Evolutionary conservation across 2,797 vertebrate genomes (phyloP).

Genomic region (Leptodactylus fallax): DNA sequence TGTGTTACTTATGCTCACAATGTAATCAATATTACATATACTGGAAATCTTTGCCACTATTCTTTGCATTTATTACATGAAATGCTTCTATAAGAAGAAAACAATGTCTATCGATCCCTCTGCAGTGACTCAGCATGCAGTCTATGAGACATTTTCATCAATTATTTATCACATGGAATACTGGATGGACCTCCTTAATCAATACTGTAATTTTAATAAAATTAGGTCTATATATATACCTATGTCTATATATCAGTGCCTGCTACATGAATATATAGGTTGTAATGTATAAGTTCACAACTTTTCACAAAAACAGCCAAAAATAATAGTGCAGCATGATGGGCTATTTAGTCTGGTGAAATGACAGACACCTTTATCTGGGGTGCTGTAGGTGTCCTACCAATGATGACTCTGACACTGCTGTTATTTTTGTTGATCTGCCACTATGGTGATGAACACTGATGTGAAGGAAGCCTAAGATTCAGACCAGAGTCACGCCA

Average conservation of each 20-base stretch:
- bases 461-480: background rate
- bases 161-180: conserved; percentile 5
- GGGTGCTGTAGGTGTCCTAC: too few relatives aligned
- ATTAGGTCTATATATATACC: background rate
- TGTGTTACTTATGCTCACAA: background rate
- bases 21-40: conserved; percentile 2
- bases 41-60: background rate
- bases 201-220: conserved; percentile 1
- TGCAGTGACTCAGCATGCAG: conserved; percentile 6
- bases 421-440: too few relatives aligned
- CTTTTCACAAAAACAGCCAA: too few relatives aligned
- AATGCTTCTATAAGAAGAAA: conserved; percentile 10
- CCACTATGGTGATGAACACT: too few relatives aligned
- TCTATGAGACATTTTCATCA: background rate
- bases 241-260: background rate
- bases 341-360: too few relatives aligned
- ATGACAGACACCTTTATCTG: too few relatives aligned
- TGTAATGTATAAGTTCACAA: too few relatives aligned
- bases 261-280: background rate
- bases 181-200: background rate
- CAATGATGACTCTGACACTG: too few relatives aligned
- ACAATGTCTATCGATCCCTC: conserved; percentile 7
- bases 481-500: background rate
- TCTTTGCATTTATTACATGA: background rate
- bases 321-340: too few relatives aligned